Evolutionary conservation across 2,113 vertebrate species (phyloP).

Genomic region (Rynchops niger): DNA sequence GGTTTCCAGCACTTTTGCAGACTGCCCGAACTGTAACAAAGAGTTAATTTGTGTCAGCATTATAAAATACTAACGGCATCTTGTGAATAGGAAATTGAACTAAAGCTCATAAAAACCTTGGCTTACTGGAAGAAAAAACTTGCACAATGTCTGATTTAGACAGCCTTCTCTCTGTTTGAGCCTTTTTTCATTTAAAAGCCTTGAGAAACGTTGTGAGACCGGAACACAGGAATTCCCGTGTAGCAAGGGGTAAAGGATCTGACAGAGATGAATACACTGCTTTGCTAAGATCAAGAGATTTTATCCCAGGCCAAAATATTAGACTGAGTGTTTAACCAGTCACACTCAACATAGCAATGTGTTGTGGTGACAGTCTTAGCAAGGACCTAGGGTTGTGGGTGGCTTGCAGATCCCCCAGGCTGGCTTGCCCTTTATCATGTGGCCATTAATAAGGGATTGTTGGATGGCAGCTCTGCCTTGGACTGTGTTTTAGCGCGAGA

Average conservation of each 20-base stretch:
- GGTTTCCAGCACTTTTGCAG: not conserved
- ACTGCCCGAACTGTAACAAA: not conserved
- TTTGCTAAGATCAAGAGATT: not conserved
- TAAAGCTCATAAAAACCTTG: not conserved
- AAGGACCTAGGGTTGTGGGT: not conserved
- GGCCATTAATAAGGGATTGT: not conserved
- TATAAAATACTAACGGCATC: not conserved
- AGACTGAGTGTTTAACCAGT: not conserved
- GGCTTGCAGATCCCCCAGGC: not conserved
- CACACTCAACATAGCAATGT: not conserved
- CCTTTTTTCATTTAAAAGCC: not conserved
- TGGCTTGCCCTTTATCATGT: not conserved
- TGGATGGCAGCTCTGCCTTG: not conserved
- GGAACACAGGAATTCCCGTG: not conserved
- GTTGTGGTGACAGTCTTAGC: not conserved
- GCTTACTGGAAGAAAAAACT: not conserved
- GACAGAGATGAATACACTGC: not conserved
- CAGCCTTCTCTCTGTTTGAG: not conserved
- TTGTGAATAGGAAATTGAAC: not conserved
- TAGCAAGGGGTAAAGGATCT: not conserved
- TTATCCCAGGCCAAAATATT: not conserved
- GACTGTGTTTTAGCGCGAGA: rapidly evolving
- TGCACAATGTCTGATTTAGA: not conserved
- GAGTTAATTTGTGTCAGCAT: not conserved
- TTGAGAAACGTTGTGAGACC: not conserved